Base-by-base conservation (phyloP, 2,797 vertebrate genomes). In the Myiothlypis coronata region DNA sequence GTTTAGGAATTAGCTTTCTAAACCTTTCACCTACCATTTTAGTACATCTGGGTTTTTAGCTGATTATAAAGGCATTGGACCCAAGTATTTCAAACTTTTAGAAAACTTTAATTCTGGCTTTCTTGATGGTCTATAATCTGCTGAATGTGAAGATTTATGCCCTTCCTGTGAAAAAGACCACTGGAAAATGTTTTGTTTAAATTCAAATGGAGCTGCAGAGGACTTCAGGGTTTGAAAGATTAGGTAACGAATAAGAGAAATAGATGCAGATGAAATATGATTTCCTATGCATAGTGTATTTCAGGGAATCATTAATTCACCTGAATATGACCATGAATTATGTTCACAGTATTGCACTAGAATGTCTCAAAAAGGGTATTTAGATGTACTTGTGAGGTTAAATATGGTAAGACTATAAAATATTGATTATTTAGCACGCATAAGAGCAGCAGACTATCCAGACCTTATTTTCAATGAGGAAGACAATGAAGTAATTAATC, bases 391-490 rank as follows among this genome's bases (percentile, higher is more conserved):
- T 82, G 37, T 95, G 93, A 97, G 96, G 96, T 96, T 97, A 96
- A 97, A 97, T 96, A 91, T 95, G 76, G 50, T 96, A 94, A 96
- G 93, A 96, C 69, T 46, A 39, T 97, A 97, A 97, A 97, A 97
- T 97, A 97, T 97, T 95, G 95, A 97, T 97, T 97, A 89, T 96
- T 96, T 96, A 97, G 88, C 82, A 93, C 92, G 96, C 97, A 96
- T 96, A 96, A 94, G 95, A 32, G 87, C 83, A 88, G 69, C 89
- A 83, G 86, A 90, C 68, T 93, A 89, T 93, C 84, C 83, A 97
- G 94, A 96, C 91, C 82, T 96, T 96, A 76, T 96, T 97, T 97
- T 97, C 94, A 90, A 80, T 53, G 80, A 94, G 88, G 91, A 97
- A 95, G 77, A 93, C 95, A 97, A 96, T 85, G 75, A 82, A 92